A percentile compares a stretch with the other conserved stretches of the same genome.
Conservation (phyloP, 2,113 vertebrate species). For the Melospiza georgiana region DNA sequence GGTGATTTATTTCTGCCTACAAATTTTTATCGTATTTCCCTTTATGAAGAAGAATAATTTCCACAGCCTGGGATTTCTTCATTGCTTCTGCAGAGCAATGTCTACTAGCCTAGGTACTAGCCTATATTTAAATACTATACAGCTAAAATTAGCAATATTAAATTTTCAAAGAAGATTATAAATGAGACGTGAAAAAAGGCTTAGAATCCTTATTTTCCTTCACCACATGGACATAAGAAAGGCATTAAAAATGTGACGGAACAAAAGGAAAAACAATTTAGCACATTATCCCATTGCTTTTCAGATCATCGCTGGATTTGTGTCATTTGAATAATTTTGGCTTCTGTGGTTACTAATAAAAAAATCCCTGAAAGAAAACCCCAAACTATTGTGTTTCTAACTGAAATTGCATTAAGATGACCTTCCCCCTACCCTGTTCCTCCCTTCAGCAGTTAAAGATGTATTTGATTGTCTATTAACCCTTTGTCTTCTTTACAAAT, state of each 20-base stretch:
- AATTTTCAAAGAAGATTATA: background rate
- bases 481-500: background rate
- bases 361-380: rapidly evolving
- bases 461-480: background rate
- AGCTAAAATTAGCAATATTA: background rate
- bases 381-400: background rate
- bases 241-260: background rate
- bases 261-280: background rate
- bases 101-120: background rate
- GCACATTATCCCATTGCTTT: background rate
- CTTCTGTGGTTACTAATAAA: background rate
- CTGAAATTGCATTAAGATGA: background rate
- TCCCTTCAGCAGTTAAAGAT: background rate
- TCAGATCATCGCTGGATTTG: background rate
- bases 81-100: background rate
- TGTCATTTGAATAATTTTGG: background rate
- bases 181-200: background rate
- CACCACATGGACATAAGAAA: background rate
- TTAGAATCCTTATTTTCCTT: background rate
- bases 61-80: background rate
- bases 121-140: background rate
- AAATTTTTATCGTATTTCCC: background rate
- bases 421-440: background rate
- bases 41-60: background rate
- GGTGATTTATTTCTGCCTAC: background rate